Base-by-base conservation (phyloP, 2,888 invertebrate species). In the Lymantria dispar region DNA sequence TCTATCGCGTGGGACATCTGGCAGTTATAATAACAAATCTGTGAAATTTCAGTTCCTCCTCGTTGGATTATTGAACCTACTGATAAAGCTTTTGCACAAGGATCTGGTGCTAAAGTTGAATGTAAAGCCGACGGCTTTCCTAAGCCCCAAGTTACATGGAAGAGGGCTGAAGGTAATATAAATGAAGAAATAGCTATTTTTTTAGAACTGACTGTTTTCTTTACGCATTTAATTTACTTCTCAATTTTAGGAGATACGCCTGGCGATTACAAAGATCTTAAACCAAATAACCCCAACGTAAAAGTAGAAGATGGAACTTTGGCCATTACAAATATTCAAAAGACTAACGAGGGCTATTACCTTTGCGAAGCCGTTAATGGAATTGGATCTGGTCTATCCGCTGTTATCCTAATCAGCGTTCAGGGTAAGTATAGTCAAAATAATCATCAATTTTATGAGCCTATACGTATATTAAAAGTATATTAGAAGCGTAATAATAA, bases 81-180 rank as follows among this genome's bases (percentile, higher is more conserved):
- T 77, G 98, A 98, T 84, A 97, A 97, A 92, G 97, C 98, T 74
- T 98, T 98, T 90, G 97, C 98, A 64, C 97, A 98, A 92, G 97
- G 98, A 66, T 97, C 97, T 68, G 97, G 97, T 86, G 97, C 97
- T 67, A 95, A 97, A 82, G 96, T 98, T 74, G 98, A 98, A 93
- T 98, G 98, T 89, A 98, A 98, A 93, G 97, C 98, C 83, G 98
- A 98, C 92, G 98, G 98, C 73, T 98, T 98, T 92, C 98, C 98
- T 58, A 97, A 96, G 93, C 98, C 98, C 64, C 95, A 96, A 79
- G 97, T 98, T 44, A 97, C 97, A 68, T 98, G 98, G 98, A 98
- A 98, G 92, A 95, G 96, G 94, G 98, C 98, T 80, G 96, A 97
- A 92, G 98, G 98, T 97, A 93, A 55, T 53, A 47, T 8, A 10